Evolutionary conservation across 2,113 vertebrate genomes (phyloP).

Genomic region (Muntiacus muntjak): DNA sequence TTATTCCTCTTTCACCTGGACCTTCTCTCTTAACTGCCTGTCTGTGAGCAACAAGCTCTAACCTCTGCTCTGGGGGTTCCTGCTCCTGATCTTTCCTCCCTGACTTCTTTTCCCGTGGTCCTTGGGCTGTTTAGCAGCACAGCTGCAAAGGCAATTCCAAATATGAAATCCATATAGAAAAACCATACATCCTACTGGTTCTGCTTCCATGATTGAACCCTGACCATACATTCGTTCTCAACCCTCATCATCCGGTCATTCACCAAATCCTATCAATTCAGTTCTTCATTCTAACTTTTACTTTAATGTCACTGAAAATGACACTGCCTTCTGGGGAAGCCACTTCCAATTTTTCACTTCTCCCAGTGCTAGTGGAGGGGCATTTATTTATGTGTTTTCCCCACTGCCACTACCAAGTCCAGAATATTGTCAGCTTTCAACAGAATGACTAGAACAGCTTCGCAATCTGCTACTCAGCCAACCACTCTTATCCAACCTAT

Average conservation of each 20-base stretch:
- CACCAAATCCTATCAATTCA: not conserved
- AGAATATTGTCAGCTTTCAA: not conserved
- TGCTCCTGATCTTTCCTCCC: not conserved
- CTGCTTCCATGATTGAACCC: not conserved
- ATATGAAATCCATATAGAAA: not conserved
- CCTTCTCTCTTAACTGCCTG: not conserved
- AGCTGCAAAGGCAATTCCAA: not conserved
- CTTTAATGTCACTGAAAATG: not conserved
- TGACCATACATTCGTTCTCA: not conserved
- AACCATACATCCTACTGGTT: not conserved
- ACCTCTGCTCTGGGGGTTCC: not conserved
- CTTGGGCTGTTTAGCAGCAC: not conserved
- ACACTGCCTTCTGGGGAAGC: not conserved
- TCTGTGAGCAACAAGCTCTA: not conserved
- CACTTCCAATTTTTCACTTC: not conserved
- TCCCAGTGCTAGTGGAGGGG: not conserved
- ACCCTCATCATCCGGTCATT: not conserved
- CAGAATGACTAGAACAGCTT: not conserved
- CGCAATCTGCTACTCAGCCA: not conserved
- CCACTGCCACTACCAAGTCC: not conserved
- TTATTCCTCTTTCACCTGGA: not conserved
- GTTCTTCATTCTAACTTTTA: not conserved
- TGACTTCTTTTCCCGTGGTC: too few species aligned
- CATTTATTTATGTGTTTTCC: not conserved
- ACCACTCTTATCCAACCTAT: not conserved